Percentiles rank a stretch among this genome's conserved stretches.
Conservation (phyloP, 2,797 vertebrate genomes). For the Takifugu rubripes region DNA sequence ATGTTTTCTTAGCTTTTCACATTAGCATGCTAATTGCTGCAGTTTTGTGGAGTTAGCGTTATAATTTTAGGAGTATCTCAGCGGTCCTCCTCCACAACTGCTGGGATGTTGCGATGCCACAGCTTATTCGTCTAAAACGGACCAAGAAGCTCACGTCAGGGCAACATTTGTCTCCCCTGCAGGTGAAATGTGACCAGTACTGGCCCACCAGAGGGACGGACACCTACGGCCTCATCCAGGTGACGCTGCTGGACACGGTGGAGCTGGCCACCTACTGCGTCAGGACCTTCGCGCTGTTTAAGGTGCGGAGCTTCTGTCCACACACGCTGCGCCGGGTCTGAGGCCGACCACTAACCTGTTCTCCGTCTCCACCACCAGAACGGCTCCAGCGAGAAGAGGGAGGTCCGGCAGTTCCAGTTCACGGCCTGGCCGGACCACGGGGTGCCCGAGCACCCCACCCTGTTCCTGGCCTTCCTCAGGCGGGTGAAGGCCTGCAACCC, state of each 20-base stretch:
- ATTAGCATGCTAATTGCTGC: too few species aligned
- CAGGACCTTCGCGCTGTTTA: slow-evolving; percentile 96
- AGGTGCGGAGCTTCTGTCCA: slow-evolving; percentile 75
- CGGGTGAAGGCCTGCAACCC: slow-evolving; percentile 98
- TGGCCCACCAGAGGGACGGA: slow-evolving; percentile 97
- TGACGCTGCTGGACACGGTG: slow-evolving; percentile 93
- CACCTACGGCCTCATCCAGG: slow-evolving; percentile 94
- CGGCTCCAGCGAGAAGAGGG: slow-evolving; percentile 96
- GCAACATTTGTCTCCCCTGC: slow-evolving; percentile 20
- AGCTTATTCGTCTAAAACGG: too few species aligned
- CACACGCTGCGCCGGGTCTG: background rate
- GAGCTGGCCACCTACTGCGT: slow-evolving; percentile 97
- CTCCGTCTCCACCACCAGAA: slow-evolving; percentile 73
- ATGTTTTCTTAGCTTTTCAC: too few species aligned
- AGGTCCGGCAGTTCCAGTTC: slow-evolving; percentile 98
- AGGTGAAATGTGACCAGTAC: slow-evolving; percentile 99
- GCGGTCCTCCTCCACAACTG: too few species aligned
- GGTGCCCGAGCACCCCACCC: slow-evolving; percentile 96
- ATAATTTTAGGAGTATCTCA: too few species aligned
- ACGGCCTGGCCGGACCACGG: slow-evolving; percentile 99
- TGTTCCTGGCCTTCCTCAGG: slow-evolving; percentile 93
- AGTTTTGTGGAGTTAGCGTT: too few species aligned
- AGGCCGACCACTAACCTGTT: slow-evolving; percentile 15
- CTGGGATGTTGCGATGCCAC: too few species aligned
- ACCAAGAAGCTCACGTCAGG: background rate